Base-by-base conservation (phyloP, 2,888 invertebrate genomes). In the Amphiduros pacificus region DNA sequence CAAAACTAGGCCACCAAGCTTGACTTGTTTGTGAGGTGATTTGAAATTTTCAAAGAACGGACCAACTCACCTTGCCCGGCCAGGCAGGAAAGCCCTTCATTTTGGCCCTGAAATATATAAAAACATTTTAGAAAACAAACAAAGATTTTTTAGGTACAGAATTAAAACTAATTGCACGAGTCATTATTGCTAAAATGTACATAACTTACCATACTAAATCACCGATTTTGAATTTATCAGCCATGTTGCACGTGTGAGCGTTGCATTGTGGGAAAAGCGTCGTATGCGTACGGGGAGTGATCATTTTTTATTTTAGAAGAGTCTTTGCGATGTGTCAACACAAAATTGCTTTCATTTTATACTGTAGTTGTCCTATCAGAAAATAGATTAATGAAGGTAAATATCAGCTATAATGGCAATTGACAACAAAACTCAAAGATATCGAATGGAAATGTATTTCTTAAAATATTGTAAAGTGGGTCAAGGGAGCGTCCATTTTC, bases 31-130 rank as follows among this genome's bases (percentile, higher is more conserved):
- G n/a, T n/a, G n/a, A n/a, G n/a, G n/a, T n/a, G n/a, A n/a, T n/a
- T n/a, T n/a, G n/a, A n/a, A n/a, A n/a, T n/a, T n/a, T n/a, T n/a
- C n/a, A n/a, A n/a, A n/a, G n/a, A n/a, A n/a, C n/a, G n/a, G n/a
- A 41, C 5, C 55, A 55, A 68, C 92, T 91, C 88, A 95, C 94
- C 89, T 92, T 91, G 85, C 93, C 94, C 68, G 96, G 95, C 96
- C 96, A 96, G 70, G 94, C 92, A 72, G 93, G 91, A 86, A 93
- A 95, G 74, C 94, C 93, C 87, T 94, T 95, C 94, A 96, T 94
- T 88, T 94, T 95, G 63, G 95, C 94, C 95, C 95, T 96, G 88
- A 73, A 88, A 88, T n/a, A 22, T 22, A 44, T 9, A 20, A 72
- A 80, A 29, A 54, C n/a, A 81, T 77, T 32, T 32, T n/a, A 50